Evolutionary conservation across 2,797 vertebrate species (phyloP).

Genomic region (Sebastolobus alascanus): DNA sequence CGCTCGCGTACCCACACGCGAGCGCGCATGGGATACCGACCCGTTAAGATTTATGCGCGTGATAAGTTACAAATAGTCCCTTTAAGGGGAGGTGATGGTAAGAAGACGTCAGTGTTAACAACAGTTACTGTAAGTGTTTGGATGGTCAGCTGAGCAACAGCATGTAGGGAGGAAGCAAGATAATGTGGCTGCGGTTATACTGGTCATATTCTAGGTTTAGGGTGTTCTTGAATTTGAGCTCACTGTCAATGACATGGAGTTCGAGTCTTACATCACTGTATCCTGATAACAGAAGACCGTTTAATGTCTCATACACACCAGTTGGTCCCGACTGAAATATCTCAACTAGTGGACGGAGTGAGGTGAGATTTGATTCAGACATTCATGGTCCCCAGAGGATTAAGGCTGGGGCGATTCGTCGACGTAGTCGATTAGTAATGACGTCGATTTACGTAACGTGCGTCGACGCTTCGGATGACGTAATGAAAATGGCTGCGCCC

Average conservation of each 20-base stretch:
- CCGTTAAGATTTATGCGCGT: too few species aligned
- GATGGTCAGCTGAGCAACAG: conserved; percentile 7
- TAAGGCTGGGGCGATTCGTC: too few species aligned
- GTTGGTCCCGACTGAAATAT: neutral
- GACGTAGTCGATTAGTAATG: too few species aligned
- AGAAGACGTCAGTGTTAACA: neutral
- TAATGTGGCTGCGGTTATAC: neutral
- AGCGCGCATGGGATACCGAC: too few species aligned
- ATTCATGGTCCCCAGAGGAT: neutral
- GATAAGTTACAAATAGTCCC: too few species aligned
- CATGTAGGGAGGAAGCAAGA: neutral
- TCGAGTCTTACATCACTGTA: neutral
- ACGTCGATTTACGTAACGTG: too few species aligned
- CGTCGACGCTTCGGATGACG: too few species aligned
- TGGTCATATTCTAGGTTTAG: neutral
- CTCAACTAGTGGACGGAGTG: neutral
- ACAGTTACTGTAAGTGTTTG: neutral
- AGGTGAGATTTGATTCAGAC: neutral
- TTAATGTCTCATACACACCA: neutral
- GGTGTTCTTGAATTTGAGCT: too few species aligned
- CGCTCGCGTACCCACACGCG: too few species aligned
- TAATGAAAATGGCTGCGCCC: too few species aligned
- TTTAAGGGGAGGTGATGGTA: conserved; percentile 1
- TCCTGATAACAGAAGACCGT: neutral
- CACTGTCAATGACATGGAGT: neutral